These are phyloP conservation scores for Catalaphyllia jardinei DNA, from an alignment of 64 coral and sea anemone genomes.

Conservation along the genomic window DNA sequence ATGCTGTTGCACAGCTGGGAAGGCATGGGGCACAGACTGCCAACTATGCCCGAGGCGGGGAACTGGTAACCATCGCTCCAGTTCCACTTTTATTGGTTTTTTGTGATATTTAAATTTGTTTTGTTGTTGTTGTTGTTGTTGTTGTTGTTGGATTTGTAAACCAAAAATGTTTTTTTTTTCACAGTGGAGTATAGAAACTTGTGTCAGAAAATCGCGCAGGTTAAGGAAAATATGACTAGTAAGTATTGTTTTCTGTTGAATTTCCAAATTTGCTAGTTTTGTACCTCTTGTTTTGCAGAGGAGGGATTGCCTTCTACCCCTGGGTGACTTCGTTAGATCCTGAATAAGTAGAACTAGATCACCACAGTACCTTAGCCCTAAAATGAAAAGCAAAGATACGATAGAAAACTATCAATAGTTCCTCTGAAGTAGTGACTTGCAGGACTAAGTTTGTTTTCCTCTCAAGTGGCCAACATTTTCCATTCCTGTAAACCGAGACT, in stretches of 20 bases:
- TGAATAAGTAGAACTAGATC: too few species aligned
- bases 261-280: neutral
- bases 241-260: neutral
- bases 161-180: neutral
- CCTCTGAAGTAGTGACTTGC: too few species aligned
- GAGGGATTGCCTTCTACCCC: too few species aligned
- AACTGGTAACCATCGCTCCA: conserved; percentile 36
- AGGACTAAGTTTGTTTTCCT: too few species aligned
- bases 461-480: too few species aligned
- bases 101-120: neutral
- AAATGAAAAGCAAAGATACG: too few species aligned
- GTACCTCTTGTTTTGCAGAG: neutral
- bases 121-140: neutral
- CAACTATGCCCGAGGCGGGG: conserved; percentile 61
- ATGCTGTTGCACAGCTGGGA: conserved; percentile 86
- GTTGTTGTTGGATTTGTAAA: neutral
- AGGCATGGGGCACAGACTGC: conserved; percentile 83
- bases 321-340: too few species aligned
- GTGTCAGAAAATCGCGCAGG: conserved; percentile 11
- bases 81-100: neutral
- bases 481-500: too few species aligned
- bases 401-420: too few species aligned
- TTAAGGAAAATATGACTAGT: conserved; percentile 3
- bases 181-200: conserved; percentile 1
- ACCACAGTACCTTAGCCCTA: too few species aligned